A percentile compares a stretch with the other conserved stretches of the same genome.
Conservation (phyloP, 1,140 invertebrate genomes). For the Wasmannia auropunctata region DNA sequence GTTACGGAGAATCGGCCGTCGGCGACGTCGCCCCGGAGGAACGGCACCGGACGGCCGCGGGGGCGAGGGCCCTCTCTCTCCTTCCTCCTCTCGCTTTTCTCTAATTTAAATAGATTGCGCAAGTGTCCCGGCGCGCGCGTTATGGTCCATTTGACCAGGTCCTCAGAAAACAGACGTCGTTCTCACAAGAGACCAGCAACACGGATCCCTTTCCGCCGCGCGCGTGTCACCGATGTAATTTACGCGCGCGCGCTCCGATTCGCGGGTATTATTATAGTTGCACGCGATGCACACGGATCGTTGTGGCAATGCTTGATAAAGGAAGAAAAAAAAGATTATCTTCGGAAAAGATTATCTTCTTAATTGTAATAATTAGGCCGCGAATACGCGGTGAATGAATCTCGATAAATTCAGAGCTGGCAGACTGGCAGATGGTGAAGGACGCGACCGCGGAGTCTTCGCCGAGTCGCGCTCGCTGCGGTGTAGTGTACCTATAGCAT, state of each 20-base stretch:
- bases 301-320: background rate
- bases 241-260: background rate
- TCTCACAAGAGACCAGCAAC: too few relatives aligned
- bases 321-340: background rate
- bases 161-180: background rate
- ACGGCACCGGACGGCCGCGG: background rate
- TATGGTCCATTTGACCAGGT: constrained; percentile 1
- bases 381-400: background rate
- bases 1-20: constrained; percentile 70
- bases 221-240: background rate
- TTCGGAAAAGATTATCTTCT: background rate
- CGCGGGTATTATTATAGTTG: too few relatives aligned
- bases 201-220: background rate
- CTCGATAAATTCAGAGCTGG: background rate
- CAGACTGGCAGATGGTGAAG: background rate
- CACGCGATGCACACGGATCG: background rate
- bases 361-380: background rate
- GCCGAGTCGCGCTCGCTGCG: background rate
- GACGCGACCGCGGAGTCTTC: background rate
- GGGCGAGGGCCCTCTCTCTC: constrained; percentile 37
- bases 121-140: background rate
- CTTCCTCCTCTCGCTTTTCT: constrained; percentile 37
- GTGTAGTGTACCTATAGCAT: background rate
- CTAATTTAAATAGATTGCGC: constrained; percentile 54
- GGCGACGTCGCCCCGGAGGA: constrained; percentile 23